Conservation (phyloP, 2,113 vertebrate genomes). For the Dicrurus megarhynchus region DNA sequence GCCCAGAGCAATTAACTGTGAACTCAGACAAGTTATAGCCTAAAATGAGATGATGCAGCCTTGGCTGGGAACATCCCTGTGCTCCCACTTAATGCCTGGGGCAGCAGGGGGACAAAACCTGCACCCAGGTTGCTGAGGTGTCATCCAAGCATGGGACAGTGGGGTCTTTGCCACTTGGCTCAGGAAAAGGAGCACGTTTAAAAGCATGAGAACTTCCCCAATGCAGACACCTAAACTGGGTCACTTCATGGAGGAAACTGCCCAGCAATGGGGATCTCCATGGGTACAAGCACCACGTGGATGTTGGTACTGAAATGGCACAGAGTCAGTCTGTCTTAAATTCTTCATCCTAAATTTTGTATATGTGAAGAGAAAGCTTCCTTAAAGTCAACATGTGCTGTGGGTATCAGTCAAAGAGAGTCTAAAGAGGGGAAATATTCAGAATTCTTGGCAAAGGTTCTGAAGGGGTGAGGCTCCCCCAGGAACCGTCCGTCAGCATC, state of each 20-base stretch:
- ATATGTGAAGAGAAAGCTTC: background rate
- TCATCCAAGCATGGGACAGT: accelerated
- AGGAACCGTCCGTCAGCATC: accelerated
- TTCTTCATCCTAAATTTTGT: background rate
- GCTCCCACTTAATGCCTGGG: background rate
- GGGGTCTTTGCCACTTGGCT: background rate
- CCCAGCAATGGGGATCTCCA: background rate
- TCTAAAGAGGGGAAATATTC: background rate
- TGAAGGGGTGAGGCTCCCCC: background rate
- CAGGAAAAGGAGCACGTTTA: background rate
- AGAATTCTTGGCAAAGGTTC: background rate
- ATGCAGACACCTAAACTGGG: background rate
- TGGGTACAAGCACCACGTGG: background rate
- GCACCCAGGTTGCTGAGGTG: background rate
- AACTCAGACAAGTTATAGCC: background rate
- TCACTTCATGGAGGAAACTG: background rate
- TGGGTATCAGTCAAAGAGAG: background rate
- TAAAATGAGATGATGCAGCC: background rate
- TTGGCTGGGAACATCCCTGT: background rate
- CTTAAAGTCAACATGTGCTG: background rate
- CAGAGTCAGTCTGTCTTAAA: background rate
- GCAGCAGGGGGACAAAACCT: background rate
- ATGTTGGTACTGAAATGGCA: background rate
- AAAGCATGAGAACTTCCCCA: background rate
- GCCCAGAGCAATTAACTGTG: background rate